Evolutionary conservation across 30 jellyfish, hydroid and myxozoan genomes (phyloP), one percentile per base, ranked within the genome.

Genomic region (Aurelia coerulea): DNA sequence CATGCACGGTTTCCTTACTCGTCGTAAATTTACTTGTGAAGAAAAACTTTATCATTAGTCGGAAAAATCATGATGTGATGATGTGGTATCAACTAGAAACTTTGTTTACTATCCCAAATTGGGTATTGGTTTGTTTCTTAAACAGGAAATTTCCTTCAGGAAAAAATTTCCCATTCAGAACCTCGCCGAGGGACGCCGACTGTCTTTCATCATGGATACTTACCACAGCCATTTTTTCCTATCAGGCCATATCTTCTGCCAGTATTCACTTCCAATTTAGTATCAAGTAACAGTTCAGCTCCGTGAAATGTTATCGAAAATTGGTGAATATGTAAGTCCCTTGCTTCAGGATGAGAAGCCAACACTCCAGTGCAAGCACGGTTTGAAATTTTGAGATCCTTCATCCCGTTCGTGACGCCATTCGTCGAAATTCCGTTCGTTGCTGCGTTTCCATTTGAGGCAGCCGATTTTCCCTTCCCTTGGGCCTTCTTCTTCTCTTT

Each of bases 191-290:
- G n/a, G n/a, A n/a, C n/a, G n/a, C n/a, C 53, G 53, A 2, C 53
- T 42, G 10, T 46, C 56, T 46, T 46, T 46, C 1, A 46, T 46
- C 13, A 46, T 46, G 1, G 34, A 59, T 7, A 8, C 80, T 85
- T 85, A 95, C 99, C 99, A 71, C 99, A 95, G 35, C 99, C 99
- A 88, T 95, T 95, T 15, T 88, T 89, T 17, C 99, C 99, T 5
- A 95, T 92, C 51, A 95, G 88, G 32, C 99, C 99, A 84, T 95
- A 95, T 74, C 99, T 77, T 32, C 99, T 83, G 16, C 99, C 99
- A 90, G 92, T 66, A 76, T 95, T 95, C 39, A 95, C 76, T 79
- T 95, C 99, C 19, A 90, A 35, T 49, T 70, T 78, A 10, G 99
- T 83, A 90, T 95, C 99, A 29, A 83, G 76, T 51, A 95, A 68